A percentile compares a stretch with the other conserved stretches of the same genome.
Conservation (phyloP, 2,113 vertebrate genomes). For the Notiomystis cincta region DNA sequence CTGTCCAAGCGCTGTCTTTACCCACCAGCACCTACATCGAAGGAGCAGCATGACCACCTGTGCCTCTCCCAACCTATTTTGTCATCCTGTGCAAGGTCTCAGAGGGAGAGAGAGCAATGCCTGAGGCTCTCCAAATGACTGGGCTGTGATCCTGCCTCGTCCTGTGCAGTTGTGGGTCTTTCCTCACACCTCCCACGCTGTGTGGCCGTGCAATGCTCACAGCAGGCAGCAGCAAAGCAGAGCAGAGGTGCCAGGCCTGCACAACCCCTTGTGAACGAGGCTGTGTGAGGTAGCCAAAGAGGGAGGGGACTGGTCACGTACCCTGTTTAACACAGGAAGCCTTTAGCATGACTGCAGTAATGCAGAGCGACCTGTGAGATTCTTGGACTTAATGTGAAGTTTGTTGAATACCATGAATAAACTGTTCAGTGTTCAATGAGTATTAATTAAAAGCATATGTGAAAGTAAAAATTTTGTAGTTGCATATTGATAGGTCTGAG, state of each 20-base stretch:
- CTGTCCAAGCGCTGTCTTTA: background rate
- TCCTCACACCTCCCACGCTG: rapidly evolving
- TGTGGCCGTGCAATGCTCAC: rapidly evolving
- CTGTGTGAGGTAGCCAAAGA: background rate
- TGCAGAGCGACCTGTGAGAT: background rate
- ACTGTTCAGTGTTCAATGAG: background rate
- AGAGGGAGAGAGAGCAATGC: background rate
- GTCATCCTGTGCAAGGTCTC: background rate
- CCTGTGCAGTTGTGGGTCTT: background rate
- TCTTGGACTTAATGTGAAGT: background rate
- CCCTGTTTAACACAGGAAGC: background rate
- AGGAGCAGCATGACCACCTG: background rate
- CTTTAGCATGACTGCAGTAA: background rate
- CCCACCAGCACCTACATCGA: rapidly evolving
- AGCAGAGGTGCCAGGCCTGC: background rate
- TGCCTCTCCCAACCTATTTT: background rate
- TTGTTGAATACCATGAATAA: background rate
- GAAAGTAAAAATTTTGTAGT: background rate
- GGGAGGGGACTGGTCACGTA: background rate
- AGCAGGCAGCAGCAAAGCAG: rapidly evolving
- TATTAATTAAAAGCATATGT: background rate
- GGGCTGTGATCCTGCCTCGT: background rate
- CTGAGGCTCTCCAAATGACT: rapidly evolving
- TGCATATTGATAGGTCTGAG: background rate
- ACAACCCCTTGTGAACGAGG: background rate